Conservation (phyloP, 2,797 vertebrate species). For the Cossypha caffra region DNA sequence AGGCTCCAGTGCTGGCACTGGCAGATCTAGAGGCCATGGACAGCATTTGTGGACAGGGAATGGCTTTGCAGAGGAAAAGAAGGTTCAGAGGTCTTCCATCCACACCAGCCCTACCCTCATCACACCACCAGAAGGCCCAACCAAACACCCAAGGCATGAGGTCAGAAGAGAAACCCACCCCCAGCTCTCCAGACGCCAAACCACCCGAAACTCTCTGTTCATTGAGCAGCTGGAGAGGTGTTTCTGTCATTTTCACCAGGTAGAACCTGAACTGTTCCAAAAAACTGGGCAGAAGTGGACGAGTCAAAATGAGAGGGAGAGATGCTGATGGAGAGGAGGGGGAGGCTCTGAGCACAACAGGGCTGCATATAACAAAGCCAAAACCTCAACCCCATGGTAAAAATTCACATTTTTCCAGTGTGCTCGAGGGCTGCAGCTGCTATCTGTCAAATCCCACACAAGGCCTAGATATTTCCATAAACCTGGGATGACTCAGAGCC, state of each 20-base stretch:
- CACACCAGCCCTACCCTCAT: not conserved
- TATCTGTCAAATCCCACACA: not conserved
- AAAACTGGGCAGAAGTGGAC: not conserved
- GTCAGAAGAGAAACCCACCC: not conserved
- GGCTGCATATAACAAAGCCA: not conserved
- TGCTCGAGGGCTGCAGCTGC: not conserved
- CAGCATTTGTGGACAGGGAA: not conserved
- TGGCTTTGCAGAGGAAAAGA: not conserved
- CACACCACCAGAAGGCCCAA: rapidly evolving
- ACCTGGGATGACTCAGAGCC: not conserved
- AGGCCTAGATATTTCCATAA: not conserved
- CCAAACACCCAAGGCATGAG: not conserved
- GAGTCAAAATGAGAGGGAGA: not conserved
- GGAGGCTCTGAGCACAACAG: not conserved
- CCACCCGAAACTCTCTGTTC: not conserved
- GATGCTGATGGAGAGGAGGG: not conserved
- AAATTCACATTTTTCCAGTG: not conserved
- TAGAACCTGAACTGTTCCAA: not conserved
- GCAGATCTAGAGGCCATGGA: not conserved
- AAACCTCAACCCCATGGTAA: not conserved
- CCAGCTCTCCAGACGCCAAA: not conserved
- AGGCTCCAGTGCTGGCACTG: rapidly evolving
- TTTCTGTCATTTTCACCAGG: not conserved
- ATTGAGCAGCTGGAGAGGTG: not conserved
- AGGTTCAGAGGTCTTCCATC: not conserved